These are phyloP conservation scores for Anser brachyrhynchus DNA, from an alignment of 2,113 vertebrate genomes.

Conservation along the genomic window DNA sequence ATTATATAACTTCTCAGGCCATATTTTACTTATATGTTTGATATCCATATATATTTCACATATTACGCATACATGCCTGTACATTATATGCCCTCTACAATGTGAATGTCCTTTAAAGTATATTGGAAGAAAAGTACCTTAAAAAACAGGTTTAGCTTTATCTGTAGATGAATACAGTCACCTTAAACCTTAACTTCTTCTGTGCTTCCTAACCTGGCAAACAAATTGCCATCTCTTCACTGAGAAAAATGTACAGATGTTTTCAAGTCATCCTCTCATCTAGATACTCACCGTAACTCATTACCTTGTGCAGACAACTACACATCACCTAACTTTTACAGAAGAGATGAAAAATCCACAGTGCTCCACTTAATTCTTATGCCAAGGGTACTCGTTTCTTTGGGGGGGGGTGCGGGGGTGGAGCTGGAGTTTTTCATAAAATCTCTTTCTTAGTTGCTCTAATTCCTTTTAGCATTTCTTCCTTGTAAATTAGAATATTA, in stretches of 20 bases:
- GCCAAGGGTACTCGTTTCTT: background rate
- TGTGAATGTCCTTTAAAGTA: background rate
- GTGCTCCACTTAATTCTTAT: background rate
- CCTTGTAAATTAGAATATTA: constrained; percentile 29
- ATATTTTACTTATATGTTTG: background rate
- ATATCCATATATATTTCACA: background rate
- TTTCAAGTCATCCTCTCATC: background rate
- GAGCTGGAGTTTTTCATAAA: accelerated
- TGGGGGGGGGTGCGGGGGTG: background rate
- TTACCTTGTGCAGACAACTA: background rate
- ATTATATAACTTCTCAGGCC: background rate
- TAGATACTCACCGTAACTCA: background rate
- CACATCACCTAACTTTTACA: background rate
- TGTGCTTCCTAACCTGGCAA: background rate
- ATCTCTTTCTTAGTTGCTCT: background rate
- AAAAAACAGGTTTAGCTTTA: background rate
- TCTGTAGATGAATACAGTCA: background rate
- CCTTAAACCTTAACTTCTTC: background rate
- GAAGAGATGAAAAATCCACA: background rate
- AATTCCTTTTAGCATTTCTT: constrained; percentile 20
- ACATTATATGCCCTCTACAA: background rate
- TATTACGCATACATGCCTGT: background rate
- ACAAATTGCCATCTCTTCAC: background rate
- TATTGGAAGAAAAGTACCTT: background rate
- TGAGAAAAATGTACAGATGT: background rate